These are phyloP conservation scores for Lepisosteus osseus DNA, from an alignment of 2,113 vertebrate genomes.

Conservation along the genomic window DNA sequence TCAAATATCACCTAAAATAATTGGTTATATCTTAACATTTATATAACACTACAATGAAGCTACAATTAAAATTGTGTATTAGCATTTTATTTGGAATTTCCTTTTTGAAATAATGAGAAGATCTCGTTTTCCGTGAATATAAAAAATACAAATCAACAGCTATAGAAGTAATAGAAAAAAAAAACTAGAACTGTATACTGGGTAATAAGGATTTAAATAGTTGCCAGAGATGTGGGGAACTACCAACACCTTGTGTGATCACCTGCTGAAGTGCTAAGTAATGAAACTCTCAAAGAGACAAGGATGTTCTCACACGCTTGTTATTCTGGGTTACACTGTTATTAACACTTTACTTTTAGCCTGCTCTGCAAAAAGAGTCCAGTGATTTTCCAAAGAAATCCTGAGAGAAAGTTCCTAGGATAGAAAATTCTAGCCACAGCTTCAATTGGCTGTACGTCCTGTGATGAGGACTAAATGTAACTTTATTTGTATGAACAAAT, in stretches of 20 bases:
- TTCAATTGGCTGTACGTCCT: neutral
- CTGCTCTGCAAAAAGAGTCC: too few relatives aligned
- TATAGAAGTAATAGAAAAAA: too few relatives aligned
- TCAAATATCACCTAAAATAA: too few relatives aligned
- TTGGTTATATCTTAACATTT: too few relatives aligned
- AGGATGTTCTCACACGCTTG: neutral
- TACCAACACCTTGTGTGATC: neutral
- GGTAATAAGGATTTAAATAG: neutral
- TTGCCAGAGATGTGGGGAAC: neutral
- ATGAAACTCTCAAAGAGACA: neutral
- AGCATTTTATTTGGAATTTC: neutral
- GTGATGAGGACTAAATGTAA: neutral
- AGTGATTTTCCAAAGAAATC: neutral
- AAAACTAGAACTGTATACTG: neutral
- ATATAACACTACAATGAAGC: too few relatives aligned
- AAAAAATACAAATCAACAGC: too few relatives aligned
- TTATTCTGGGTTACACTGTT: too few relatives aligned
- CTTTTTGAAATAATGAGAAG: neutral
- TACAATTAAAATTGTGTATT: neutral
- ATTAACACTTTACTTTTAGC: too few relatives aligned
- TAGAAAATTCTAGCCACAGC: neutral
- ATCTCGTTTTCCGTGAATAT: too few relatives aligned
- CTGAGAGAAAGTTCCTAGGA: neutral
- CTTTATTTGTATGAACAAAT: slow-evolving; percentile 15
- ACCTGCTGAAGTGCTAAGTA: neutral